A percentile compares a stretch with the other conserved stretches of the same genome.
Conservation (phyloP, 2,888 invertebrate species). For the Aethes cnicana region DNA sequence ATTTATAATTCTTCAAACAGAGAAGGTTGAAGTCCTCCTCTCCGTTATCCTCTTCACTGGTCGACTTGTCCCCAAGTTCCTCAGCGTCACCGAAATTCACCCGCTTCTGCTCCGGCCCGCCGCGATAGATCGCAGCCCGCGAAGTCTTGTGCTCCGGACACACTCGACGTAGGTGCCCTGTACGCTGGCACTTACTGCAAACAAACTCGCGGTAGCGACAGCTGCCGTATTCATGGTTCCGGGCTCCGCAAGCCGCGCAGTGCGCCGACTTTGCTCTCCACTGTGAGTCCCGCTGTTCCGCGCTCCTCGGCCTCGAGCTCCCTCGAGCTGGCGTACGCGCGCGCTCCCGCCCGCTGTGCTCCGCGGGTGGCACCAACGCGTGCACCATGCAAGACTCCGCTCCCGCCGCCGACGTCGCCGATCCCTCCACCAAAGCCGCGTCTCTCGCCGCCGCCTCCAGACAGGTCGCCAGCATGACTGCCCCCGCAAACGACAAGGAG, state of each 20-base stretch:
- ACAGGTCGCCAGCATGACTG: conserved; percentile 1
- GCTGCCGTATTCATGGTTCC: background rate
- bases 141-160: conserved; percentile 3
- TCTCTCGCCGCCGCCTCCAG: conserved; percentile 12
- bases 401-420: background rate
- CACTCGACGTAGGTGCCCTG: conserved; percentile 18
- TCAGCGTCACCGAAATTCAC: background rate
- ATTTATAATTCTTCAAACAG: background rate
- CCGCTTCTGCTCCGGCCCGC: background rate
- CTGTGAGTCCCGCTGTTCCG: background rate
- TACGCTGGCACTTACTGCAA: conserved; percentile 13
- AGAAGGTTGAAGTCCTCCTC: background rate
- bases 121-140: background rate
- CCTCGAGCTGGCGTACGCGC: background rate
- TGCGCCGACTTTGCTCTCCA: background rate
- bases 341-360: background rate
- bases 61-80: background rate
- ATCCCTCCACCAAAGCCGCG: conserved; percentile 6
- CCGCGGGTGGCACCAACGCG: background rate
- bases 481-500: background rate
- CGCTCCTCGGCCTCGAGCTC: background rate
- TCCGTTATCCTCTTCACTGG: background rate
- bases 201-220: conserved; percentile 1
- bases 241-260: background rate
- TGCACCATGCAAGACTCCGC: background rate